These are phyloP conservation scores for Himalopsyche kuldschensis DNA, from an alignment of 2,888 invertebrate genomes.

Conservation along the genomic window DNA sequence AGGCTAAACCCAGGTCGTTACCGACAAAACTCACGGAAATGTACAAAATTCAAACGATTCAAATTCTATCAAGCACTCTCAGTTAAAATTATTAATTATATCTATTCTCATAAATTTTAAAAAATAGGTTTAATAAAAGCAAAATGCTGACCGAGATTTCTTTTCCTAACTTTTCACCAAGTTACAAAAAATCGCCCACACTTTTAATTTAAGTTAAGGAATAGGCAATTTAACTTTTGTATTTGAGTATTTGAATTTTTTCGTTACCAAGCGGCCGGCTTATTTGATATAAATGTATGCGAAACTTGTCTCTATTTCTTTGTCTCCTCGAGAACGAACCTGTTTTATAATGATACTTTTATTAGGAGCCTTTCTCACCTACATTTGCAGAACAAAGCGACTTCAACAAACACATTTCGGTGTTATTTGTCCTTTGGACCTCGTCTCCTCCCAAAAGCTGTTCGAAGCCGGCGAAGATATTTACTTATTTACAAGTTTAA, in stretches of 20 bases:
- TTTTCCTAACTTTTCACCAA: too few relatives aligned
- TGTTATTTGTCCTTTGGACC: slow-evolving; percentile 1
- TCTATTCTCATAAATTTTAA: too few relatives aligned
- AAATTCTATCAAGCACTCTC: too few relatives aligned
- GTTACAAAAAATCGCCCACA: too few relatives aligned
- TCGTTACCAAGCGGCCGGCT: neutral
- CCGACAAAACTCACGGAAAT: too few relatives aligned
- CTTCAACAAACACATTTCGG: neutral
- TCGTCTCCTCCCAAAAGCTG: neutral
- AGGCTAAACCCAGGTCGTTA: too few relatives aligned
- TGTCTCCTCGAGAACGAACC: neutral
- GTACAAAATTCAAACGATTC: too few relatives aligned
- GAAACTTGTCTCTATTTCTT: neutral
- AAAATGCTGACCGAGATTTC: too few relatives aligned
- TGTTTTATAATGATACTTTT: neutral
- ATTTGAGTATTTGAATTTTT: neutral
- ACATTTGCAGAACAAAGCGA: slow-evolving; percentile 1
- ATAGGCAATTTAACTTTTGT: neutral
- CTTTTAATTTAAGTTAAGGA: neutral
- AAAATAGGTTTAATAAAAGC: too few relatives aligned
- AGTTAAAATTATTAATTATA: too few relatives aligned
- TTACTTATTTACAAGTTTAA: slow-evolving; percentile 1
- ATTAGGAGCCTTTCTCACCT: neutral
- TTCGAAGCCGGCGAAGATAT: neutral
- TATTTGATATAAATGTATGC: neutral